Evolutionary conservation across 1,140 invertebrate species (phyloP).

Genomic region (Mycetomoellerius zeteki): DNA sequence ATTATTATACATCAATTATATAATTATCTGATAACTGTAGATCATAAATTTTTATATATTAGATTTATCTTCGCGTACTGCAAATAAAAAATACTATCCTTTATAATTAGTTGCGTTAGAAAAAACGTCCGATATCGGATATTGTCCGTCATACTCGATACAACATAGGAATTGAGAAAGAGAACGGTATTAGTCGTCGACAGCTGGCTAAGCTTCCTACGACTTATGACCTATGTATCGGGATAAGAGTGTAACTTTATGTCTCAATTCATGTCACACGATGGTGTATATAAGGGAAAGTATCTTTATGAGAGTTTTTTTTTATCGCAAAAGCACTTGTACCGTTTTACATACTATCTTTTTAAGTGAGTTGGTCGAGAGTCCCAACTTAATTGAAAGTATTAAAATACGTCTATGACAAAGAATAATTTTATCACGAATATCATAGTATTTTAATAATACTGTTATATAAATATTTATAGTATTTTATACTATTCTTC

Average conservation of each 20-base stretch:
- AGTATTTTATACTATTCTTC: not conserved
- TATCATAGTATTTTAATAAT: too few relatives aligned
- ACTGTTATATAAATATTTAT: slow-evolving; percentile 13
- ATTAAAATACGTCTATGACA: not conserved
- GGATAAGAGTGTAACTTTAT: slow-evolving; percentile 1
- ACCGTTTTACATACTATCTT: not conserved
- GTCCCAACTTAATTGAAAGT: not conserved
- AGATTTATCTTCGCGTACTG: not conserved
- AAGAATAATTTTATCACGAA: not conserved
- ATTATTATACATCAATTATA: too few relatives aligned
- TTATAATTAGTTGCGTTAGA: not conserved
- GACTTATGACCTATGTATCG: slow-evolving; percentile 16
- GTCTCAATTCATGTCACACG: slow-evolving; percentile 20
- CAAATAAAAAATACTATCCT: not conserved
- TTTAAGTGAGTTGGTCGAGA: not conserved
- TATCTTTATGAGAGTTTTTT: not conserved
- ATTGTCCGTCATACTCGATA: not conserved
- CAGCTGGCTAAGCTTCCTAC: slow-evolving; percentile 28
- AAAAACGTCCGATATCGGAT: not conserved
- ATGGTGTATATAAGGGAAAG: not conserved
- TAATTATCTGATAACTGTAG: not conserved
- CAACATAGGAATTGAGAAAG: slow-evolving; percentile 24
- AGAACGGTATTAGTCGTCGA: not conserved
- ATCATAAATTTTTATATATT: not conserved
- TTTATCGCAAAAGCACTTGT: not conserved